These are phyloP conservation scores for Lithosia quadra DNA, from an alignment of 2,888 invertebrate genomes.

Conservation along the genomic window DNA sequence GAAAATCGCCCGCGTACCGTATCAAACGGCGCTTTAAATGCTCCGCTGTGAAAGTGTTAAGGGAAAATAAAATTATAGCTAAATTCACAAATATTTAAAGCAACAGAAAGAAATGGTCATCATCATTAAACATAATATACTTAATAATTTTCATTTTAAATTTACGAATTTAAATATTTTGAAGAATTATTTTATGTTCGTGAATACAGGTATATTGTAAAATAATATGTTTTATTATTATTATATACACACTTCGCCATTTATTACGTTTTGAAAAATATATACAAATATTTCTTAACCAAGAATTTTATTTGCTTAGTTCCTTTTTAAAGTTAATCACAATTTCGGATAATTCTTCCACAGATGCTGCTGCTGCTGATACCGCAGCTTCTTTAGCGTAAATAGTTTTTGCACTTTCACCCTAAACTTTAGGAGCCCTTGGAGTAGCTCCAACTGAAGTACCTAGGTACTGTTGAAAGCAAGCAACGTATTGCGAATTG, in stretches of 20 bases:
- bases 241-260: background rate
- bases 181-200: background rate
- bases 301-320: slow-evolving; percentile 1
- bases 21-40: too few species aligned
- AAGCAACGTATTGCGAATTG: too few species aligned
- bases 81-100: background rate
- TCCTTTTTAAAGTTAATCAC: background rate
- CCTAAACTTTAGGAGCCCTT: too few species aligned
- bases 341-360: too few species aligned
- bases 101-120: background rate
- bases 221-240: background rate
- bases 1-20: too few species aligned
- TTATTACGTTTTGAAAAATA: background rate
- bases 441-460: too few species aligned
- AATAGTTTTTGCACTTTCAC: too few species aligned
- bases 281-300: background rate
- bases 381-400: too few species aligned
- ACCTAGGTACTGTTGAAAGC: too few species aligned
- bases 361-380: too few species aligned
- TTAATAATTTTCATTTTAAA: background rate
- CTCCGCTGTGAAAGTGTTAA: too few species aligned
- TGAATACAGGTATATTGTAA: background rate
- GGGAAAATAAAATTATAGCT: background rate
- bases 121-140: too few species aligned
- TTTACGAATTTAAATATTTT: background rate